A percentile compares a stretch with the other conserved stretches of the same genome.
Evolutionary conservation across 2,113 vertebrate species (phyloP).

Genomic region (Dasypus novemcinctus): DNA sequence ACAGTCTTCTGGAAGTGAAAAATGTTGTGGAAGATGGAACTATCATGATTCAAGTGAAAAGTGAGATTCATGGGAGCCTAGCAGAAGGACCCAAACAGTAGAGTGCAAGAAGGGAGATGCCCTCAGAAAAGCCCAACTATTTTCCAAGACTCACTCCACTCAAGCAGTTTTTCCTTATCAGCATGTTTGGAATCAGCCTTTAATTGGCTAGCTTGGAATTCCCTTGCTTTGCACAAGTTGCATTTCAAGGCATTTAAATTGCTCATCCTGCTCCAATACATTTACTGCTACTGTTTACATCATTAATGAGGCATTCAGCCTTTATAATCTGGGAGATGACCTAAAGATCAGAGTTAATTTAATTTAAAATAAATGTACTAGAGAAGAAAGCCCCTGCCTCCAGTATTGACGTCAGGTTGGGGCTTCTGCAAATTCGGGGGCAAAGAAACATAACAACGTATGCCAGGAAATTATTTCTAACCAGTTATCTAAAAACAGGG

Average conservation of each 20-base stretch:
- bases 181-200: slow-evolving; percentile 20
- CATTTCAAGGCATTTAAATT: slow-evolving; percentile 62
- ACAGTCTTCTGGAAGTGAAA: background rate
- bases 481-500: background rate
- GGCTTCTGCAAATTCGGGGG: background rate
- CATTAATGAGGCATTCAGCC: slow-evolving; percentile 67
- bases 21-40: background rate
- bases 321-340: slow-evolving; percentile 66
- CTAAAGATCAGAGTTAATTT: slow-evolving; percentile 71
- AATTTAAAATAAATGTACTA: slow-evolving; percentile 71
- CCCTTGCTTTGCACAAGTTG: slow-evolving; percentile 33
- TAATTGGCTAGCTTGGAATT: slow-evolving; percentile 45
- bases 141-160: slow-evolving; percentile 18
- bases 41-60: background rate
- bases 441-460: background rate
- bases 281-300: slow-evolving; percentile 57
- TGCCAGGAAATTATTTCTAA: background rate
- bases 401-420: background rate
- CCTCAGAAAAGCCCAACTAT: background rate
- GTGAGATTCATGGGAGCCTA: background rate
- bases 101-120: background rate
- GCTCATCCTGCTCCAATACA: slow-evolving; percentile 51
- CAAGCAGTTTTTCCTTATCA: slow-evolving; percentile 11
- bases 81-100: background rate
- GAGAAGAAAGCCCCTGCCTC: slow-evolving; percentile 47